Base-by-base conservation (phyloP, 2,797 vertebrate species). In the Clarias platycephalus region DNA sequence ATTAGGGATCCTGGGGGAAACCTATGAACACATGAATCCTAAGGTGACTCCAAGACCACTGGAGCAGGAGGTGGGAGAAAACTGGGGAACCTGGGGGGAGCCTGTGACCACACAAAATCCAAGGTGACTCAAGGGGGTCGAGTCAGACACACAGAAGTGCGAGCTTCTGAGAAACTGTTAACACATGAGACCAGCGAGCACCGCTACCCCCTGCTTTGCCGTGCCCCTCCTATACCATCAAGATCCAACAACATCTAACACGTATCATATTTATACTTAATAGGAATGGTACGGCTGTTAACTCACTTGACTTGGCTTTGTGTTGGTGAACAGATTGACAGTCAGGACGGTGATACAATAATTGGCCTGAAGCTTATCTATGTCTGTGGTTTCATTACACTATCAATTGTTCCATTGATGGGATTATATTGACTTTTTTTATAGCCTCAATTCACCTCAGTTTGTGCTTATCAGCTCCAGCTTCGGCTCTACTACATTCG, bases 311-410 rank as follows among this genome's bases (percentile, higher is more conserved):
- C 74, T 60, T 77, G 9, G 10, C 28, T 24, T 58, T 34, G 8
- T 77, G 28, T 13, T 60, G 55, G 53, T 2, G 9, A 4, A 28
- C 49, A 28, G 28, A 55, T 74, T 28, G 22, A 34, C 74, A 57
- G 1, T 34, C 49, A 9, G 55, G 70, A 31, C 12, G 4, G 26
- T 57, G 72, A 57, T 75, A 13, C 49, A 53, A 53, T 13, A 12
- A 58, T 76, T 76, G 53, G 10, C 28, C 34, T 76, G 55, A 76
- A 76, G 74, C 9, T 76, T 76, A 75, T 77, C 28, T 34, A 60
- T 24, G 75, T 58, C 28, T 60, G 18, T n/a, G 37, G 55, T 60
- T 77, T 76, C 24, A 58, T 22, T 76, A 13, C 28, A 13, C 28
- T 2, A 24, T 76, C 10, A 77, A 3, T 37, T 24, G 55, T 60